Evolutionary conservation across 2,113 vertebrate species (phyloP).

Genomic region (Phylloscopus trochiloides): DNA sequence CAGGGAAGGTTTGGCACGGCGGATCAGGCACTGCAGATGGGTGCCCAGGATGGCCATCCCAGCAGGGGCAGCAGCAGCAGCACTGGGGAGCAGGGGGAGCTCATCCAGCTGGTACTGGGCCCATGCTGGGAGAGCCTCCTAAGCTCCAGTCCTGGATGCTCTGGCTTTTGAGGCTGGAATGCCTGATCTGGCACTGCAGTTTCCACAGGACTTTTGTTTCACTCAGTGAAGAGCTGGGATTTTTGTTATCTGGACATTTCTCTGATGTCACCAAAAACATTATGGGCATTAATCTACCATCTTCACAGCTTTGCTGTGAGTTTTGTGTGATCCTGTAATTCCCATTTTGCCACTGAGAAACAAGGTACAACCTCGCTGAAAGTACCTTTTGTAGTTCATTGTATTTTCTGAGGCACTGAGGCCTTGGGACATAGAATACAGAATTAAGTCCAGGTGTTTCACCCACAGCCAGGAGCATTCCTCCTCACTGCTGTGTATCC

Average conservation of each 20-base stretch:
- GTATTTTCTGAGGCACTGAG: background rate
- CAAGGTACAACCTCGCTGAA: background rate
- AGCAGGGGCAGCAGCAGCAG: background rate
- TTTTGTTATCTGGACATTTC: background rate
- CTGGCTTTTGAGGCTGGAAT: background rate
- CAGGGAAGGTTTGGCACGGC: background rate
- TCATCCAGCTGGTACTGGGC: accelerated
- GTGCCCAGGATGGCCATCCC: accelerated
- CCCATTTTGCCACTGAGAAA: background rate
- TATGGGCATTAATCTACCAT: background rate
- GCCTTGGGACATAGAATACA: background rate
- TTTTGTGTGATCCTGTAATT: background rate
- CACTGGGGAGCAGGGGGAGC: background rate
- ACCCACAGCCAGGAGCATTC: background rate
- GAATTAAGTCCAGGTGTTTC: background rate
- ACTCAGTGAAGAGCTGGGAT: background rate
- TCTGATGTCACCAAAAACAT: background rate
- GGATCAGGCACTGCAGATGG: background rate
- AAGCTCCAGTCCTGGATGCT: background rate
- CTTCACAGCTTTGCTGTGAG: background rate
- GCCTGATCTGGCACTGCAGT: background rate
- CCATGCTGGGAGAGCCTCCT: accelerated
- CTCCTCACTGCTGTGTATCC: background rate
- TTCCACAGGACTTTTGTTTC: background rate
- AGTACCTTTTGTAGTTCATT: background rate